Conservation (phyloP, 2,797 vertebrate genomes). For the Sebastes vulpes region DNA sequence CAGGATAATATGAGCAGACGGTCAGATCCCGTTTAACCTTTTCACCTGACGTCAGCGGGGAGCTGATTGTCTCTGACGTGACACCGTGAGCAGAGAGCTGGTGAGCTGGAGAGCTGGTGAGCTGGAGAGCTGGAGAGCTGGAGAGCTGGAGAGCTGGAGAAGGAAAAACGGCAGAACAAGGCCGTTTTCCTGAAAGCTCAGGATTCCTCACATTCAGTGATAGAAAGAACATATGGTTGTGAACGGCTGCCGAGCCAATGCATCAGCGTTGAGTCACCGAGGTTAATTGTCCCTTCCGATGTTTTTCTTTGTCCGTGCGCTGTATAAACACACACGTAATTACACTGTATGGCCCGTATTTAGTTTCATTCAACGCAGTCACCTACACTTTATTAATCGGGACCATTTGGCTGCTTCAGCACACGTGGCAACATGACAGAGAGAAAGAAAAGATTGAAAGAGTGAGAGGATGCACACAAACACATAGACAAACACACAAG, state of each 20-base stretch:
- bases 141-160: not conserved
- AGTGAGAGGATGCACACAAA: not conserved
- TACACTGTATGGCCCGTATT: conserved; percentile 34
- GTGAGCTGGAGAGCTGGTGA: not conserved
- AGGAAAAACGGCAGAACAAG: not conserved
- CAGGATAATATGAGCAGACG: conserved; percentile 32
- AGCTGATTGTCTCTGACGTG: conserved; percentile 59
- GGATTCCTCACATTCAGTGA: conserved; percentile 33
- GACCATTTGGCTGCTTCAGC: conserved; percentile 16
- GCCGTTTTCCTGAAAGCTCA: not conserved
- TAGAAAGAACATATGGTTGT: conserved; percentile 60
- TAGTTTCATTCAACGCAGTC: conserved; percentile 42
- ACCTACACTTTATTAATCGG: conserved; percentile 46
- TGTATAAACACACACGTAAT: conserved; percentile 57
- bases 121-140: not conserved
- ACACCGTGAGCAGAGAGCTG: not conserved
- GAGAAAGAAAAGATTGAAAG: not conserved
- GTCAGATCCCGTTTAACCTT: conserved; percentile 40
- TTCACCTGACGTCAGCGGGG: conserved; percentile 30
- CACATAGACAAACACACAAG: not conserved
- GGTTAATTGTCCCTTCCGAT: conserved; percentile 68
- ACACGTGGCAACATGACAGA: not conserved
- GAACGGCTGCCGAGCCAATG: conserved; percentile 35
- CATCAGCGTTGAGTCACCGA: conserved; percentile 43
- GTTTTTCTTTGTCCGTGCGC: conserved; percentile 53